These are phyloP conservation scores for Eupristina koningsbergeri DNA, from an alignment of 1,140 invertebrate genomes.

Conservation along the genomic window DNA sequence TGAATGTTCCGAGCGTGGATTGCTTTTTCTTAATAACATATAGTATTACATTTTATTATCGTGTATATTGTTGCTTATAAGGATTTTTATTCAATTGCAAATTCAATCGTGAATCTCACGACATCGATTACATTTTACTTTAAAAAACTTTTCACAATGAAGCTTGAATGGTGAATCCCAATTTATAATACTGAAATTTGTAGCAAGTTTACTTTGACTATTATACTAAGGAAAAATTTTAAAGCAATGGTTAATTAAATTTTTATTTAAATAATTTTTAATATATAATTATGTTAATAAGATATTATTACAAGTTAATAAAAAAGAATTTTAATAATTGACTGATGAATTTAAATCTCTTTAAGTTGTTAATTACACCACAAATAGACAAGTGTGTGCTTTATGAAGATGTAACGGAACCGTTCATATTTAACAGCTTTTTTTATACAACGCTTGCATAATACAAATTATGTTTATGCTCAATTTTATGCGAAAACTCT, in stretches of 20 bases:
- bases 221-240: neutral
- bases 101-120: neutral
- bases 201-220: neutral
- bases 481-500: no score
- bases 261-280: neutral
- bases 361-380: neutral
- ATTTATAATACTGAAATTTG: neutral
- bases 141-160: neutral
- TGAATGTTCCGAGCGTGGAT: neutral
- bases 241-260: neutral
- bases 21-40: slow-evolving; percentile 11
- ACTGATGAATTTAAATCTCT: neutral
- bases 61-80: neutral
- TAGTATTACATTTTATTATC: neutral
- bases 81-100: neutral
- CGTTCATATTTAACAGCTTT: neutral
- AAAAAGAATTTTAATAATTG: slow-evolving; percentile 34
- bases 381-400: neutral
- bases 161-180: neutral
- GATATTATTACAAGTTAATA: slow-evolving; percentile 47
- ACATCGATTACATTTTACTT: neutral
- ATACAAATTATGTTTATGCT: no score
- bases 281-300: slow-evolving; percentile 16
- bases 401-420: slow-evolving; percentile 5
- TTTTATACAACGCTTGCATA: neutral